These are phyloP conservation scores for Danio tinwini DNA, from an alignment of 2,797 vertebrate species.

Conservation along the genomic window DNA sequence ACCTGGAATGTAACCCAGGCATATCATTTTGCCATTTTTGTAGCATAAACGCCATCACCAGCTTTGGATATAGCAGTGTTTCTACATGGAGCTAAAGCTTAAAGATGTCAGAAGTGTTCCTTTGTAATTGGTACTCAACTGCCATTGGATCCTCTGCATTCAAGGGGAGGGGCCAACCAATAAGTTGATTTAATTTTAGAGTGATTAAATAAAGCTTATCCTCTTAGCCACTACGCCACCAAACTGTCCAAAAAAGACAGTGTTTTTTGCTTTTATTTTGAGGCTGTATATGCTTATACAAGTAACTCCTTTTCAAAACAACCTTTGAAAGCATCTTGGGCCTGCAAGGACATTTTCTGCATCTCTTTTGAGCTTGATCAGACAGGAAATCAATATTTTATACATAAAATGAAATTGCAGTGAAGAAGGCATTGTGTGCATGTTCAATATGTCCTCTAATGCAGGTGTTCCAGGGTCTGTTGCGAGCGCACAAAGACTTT, in stretches of 20 bases:
- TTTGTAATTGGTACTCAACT: no score
- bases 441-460: slow-evolving; percentile 2
- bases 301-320: background rate
- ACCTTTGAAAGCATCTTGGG: background rate
- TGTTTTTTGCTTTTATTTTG: background rate
- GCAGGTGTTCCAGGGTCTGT: slow-evolving; percentile 90
- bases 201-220: no score
- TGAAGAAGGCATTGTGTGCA: slow-evolving; percentile 2
- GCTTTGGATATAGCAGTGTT: no score
- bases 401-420: background rate
- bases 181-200: no score
- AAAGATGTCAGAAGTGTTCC: no score
- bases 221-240: background rate
- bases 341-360: background rate
- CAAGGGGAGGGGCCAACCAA: no score
- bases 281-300: background rate
- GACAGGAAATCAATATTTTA: background rate
- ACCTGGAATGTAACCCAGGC: no score
- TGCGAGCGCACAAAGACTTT: slow-evolving; percentile 84
- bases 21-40: no score
- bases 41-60: no score
- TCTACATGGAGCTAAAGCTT: no score
- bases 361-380: background rate
- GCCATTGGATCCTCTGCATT: no score
- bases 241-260: background rate